Base-by-base conservation (phyloP, 2,113 vertebrate genomes). In the Poecilia latipinna region DNA sequence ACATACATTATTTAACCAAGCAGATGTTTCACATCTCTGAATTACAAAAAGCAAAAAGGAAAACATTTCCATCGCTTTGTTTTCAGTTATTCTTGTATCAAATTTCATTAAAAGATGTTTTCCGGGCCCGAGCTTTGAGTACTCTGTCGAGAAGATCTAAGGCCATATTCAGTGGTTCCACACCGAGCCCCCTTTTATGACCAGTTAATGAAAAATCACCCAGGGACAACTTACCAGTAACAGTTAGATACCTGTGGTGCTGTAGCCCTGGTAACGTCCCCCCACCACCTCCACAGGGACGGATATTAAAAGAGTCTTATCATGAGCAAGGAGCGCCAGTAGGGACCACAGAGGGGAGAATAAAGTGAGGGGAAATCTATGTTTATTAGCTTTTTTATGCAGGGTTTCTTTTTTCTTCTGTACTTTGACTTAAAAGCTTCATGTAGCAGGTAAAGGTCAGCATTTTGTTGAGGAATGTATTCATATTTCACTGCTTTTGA, bases 191-290 rank as follows among this genome's bases (percentile, higher is more conserved):
- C 72, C 79, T 89, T 71, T 91, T 84, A 91, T 85, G 82, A 78
- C 76, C 80, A 88, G 77, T 90, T 91, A 89, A 92, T 92, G 88
- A 91, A 91, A 90, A 89, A 90, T 85, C 79, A 82, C 83, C 84
- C 64, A 12, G 76, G 80, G 90, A 87, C 65, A 66, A 82, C 70
- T 73, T 83, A 80, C 82, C 78, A 69, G 33, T 75, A 84, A 80
- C 72, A 82, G 87, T 91, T 90, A 89, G 85, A 87, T 82, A 84
- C 87, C 90, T 80, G 84, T 88, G 11, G 86, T 8, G 78, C 84
- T 61, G 51, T 72, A 83, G 82, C 74, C 78, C 33, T 82, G 79
- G 86, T 57, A 90, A 89, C 86, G 1, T 1, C 3, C 48, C 65
- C 64, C 90, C 35, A 3, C 35, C 35, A 11, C 35, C 35, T 37